Percentiles rank a stretch among this genome's conserved stretches.
phyloP scores from a whole-genome alignment of 2,888 invertebrate species.

The Pammene aurita region DNA sequence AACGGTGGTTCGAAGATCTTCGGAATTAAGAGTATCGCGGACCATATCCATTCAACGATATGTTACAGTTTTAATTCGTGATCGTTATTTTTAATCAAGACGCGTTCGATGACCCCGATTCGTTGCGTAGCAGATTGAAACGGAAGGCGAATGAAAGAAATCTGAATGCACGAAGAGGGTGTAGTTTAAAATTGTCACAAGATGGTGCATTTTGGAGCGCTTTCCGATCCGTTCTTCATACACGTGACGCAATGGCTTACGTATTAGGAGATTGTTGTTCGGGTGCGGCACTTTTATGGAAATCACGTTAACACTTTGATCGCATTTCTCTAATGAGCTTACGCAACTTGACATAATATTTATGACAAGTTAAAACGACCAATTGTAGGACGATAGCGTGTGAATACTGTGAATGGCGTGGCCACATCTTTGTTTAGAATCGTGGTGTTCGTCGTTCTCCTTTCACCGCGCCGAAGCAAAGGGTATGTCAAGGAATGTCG shows the following conservation, averaged over 20 bases:
- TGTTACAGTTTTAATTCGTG: constrained; percentile 55
- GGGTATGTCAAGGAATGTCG: constrained; percentile 63
- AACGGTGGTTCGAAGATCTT: constrained; percentile 45
- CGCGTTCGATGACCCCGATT: constrained; percentile 60
- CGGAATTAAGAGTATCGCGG: constrained; percentile 45
- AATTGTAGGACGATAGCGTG: constrained; percentile 59
- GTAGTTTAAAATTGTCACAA: constrained; percentile 41
- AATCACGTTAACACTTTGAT: constrained; percentile 50
- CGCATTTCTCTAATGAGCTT: constrained; percentile 59
- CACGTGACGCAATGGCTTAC: constrained; percentile 47
- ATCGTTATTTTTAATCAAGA: constrained; percentile 64
- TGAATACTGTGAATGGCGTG: constrained; percentile 69
- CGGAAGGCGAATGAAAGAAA: constrained; percentile 56
- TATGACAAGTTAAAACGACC: constrained; percentile 49
- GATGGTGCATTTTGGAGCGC: constrained; percentile 37
- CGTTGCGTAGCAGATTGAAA: constrained; percentile 53
- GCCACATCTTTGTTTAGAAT: constrained; percentile 62
- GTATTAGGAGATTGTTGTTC: constrained; percentile 47
- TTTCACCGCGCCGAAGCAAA: constrained; percentile 72
- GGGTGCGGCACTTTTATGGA: constrained; percentile 43
- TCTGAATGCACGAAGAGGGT: constrained; percentile 48
- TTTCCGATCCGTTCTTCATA: constrained; percentile 30
- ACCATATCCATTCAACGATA: constrained; percentile 52
- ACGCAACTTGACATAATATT: constrained; percentile 60
- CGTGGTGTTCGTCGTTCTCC: constrained; percentile 55